Conservation (phyloP, 2,113 vertebrate species). For the Perca flavescens region DNA sequence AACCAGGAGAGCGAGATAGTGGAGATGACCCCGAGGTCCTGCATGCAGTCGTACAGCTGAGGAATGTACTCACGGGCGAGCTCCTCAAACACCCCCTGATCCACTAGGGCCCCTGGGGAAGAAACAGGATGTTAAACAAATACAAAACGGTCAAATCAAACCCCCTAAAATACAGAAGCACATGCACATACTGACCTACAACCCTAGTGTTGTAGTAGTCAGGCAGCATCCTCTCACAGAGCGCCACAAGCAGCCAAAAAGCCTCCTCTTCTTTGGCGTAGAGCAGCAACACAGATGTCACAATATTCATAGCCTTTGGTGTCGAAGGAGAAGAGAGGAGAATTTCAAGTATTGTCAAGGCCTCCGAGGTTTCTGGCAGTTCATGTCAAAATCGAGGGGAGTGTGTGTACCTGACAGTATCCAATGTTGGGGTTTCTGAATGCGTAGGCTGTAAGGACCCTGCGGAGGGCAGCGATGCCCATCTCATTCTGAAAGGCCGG, state of each 20-base stretch:
- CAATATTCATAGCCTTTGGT: conserved; percentile 97
- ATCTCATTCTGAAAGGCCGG: conserved; percentile 99
- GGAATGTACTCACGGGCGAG: conserved; percentile 94
- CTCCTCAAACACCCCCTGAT: conserved; percentile 99
- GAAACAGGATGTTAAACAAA: neutral
- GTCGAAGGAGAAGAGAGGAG: neutral
- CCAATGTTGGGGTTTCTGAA: conserved; percentile 99
- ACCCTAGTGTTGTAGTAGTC: conserved; percentile 99
- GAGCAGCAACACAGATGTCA: conserved; percentile 96
- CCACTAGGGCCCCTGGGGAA: conserved; percentile 92
- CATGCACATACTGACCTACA: conserved; percentile 88
- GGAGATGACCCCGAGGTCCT: conserved; percentile 97
- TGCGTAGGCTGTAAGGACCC: conserved; percentile 96
- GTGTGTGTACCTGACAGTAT: conserved; percentile 92
- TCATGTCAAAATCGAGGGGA: neutral
- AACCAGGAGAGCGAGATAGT: conserved; percentile 99
- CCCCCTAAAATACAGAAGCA: neutral
- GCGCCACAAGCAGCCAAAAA: conserved; percentile 96
- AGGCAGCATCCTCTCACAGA: conserved; percentile 97
- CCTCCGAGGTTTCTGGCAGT: neutral
- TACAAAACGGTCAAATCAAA: neutral
- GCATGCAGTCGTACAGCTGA: conserved; percentile 99
- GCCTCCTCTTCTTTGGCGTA: conserved; percentile 99
- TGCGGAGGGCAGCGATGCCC: conserved; percentile 95
- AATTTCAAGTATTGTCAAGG: neutral